These are phyloP conservation scores for Phylloscopus trochilus DNA, from an alignment of 2,113 vertebrate genomes.

Conservation along the genomic window DNA sequence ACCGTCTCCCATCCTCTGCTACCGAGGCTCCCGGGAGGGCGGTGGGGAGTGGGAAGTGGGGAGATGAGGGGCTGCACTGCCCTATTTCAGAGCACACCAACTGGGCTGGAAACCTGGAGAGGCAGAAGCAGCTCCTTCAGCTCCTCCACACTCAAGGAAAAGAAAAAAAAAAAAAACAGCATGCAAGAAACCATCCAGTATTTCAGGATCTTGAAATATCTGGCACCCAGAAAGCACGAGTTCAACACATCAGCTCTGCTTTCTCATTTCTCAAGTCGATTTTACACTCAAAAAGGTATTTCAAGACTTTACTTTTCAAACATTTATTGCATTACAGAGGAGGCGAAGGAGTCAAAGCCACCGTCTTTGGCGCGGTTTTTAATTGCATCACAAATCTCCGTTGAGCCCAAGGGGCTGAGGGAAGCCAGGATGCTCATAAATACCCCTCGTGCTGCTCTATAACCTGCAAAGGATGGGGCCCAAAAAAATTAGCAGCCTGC, in stretches of 20 bases:
- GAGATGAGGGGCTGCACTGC: neutral
- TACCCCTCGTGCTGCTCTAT: neutral
- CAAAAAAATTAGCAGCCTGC: constrained; percentile 23
- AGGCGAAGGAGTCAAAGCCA: neutral
- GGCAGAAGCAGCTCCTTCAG: neutral
- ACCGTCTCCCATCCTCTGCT: neutral
- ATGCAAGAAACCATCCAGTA: accelerated
- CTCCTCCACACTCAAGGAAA: neutral
- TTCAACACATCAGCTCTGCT: accelerated
- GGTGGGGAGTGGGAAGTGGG: accelerated
- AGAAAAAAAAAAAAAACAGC: neutral
- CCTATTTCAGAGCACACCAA: neutral
- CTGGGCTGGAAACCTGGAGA: neutral
- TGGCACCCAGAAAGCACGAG: neutral
- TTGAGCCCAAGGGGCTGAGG: neutral
- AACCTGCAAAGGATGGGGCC: constrained; percentile 7
- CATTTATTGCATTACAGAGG: neutral
- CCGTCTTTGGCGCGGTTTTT: neutral
- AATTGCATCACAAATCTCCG: neutral
- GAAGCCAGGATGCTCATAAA: neutral
- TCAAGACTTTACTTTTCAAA: neutral
- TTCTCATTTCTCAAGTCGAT: neutral
- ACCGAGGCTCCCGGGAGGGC: neutral
- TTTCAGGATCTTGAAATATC: neutral
- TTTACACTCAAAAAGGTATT: neutral